Conservation (phyloP, 1,140 invertebrate genomes). For the Zaprionus vittiger region DNA sequence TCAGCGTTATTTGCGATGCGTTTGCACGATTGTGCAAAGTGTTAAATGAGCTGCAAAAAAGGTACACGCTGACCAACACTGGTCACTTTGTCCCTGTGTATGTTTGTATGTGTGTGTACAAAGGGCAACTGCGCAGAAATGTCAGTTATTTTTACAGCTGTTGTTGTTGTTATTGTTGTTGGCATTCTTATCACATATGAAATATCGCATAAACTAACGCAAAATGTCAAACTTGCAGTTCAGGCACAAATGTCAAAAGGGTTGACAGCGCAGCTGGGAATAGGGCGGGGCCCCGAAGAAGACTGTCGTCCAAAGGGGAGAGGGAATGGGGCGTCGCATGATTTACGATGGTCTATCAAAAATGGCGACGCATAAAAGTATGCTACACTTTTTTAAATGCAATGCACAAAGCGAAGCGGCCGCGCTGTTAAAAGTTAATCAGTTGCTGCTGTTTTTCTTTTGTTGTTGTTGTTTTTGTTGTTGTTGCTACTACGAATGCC, state of each 20-base stretch:
- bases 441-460: slow-evolving; percentile 51
- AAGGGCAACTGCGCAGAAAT: slow-evolving; percentile 44
- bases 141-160: slow-evolving; percentile 47
- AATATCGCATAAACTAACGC: slow-evolving; percentile 80
- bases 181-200: slow-evolving; percentile 71
- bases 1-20: slow-evolving; percentile 41
- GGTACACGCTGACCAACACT: slow-evolving; percentile 33
- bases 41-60: slow-evolving; percentile 54
- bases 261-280: slow-evolving; percentile 46
- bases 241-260: slow-evolving; percentile 64
- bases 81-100: slow-evolving; percentile 6
- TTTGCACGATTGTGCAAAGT: slow-evolving; percentile 42
- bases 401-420: slow-evolving; percentile 49
- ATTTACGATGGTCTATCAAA: slow-evolving; percentile 76
- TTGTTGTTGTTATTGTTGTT: slow-evolving; percentile 26
- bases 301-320: background rate
- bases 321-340: slow-evolving; percentile 42
- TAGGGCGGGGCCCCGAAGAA: background rate
- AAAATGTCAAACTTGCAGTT: slow-evolving; percentile 75
- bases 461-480: slow-evolving; percentile 22
- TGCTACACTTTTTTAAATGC: slow-evolving; percentile 55
- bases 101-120: background rate
- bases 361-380: slow-evolving; percentile 64
- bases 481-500: slow-evolving; percentile 28
- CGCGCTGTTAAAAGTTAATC: slow-evolving; percentile 77